Conservation (phyloP, 2,113 vertebrate genomes). For the Probosciger aterrimus region DNA sequence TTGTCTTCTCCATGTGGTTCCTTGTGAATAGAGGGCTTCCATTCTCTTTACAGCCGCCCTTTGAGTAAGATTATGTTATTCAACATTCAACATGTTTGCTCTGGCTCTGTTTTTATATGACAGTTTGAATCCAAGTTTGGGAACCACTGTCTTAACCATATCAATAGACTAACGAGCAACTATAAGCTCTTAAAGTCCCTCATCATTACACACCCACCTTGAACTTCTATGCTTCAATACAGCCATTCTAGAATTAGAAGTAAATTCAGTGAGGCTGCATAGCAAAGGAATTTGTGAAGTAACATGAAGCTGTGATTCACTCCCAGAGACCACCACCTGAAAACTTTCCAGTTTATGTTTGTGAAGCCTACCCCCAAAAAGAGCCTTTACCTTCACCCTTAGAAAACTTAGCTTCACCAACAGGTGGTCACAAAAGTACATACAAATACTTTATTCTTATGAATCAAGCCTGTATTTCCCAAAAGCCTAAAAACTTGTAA, state of each 20-base stretch:
- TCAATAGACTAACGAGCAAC: not conserved
- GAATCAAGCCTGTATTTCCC: not conserved
- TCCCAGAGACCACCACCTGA: not conserved
- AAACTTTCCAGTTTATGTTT: not conserved
- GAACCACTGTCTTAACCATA: not conserved
- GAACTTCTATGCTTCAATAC: not conserved
- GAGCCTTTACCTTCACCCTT: not conserved
- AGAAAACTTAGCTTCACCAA: not conserved
- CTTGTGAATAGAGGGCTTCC: not conserved
- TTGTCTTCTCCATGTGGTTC: rapidly evolving
- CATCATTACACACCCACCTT: not conserved
- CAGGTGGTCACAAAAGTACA: not conserved
- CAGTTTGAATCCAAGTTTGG: not conserved
- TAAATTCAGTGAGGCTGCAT: not conserved
- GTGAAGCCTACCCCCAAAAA: not conserved
- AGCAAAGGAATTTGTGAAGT: not conserved
- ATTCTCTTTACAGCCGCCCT: not conserved
- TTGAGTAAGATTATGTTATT: not conserved
- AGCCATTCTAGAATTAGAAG: not conserved
- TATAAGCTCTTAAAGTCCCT: not conserved
- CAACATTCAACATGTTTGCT: not conserved
- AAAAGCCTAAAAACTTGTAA: not conserved
- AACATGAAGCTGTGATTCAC: not conserved
- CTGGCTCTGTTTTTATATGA: not conserved
- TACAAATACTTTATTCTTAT: not conserved